Conservation (phyloP, 2,888 invertebrate genomes). For the Chaitophorus viminalis region DNA sequence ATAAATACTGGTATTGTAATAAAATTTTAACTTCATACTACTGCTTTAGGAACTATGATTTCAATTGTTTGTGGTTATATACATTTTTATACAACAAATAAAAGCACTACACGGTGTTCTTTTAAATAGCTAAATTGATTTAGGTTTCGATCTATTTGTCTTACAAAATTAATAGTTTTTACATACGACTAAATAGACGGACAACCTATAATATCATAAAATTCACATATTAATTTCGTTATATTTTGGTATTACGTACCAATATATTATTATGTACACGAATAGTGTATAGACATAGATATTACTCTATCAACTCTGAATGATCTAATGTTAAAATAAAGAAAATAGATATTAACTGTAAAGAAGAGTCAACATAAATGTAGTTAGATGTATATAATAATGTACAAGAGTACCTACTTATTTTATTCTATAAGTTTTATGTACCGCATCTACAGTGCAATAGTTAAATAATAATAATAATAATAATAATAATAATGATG, state of each 20-base stretch:
- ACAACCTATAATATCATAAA: constrained; percentile 30
- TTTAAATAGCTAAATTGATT: constrained; percentile 21
- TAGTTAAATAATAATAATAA: constrained; percentile 8
- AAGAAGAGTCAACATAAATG: not conserved
- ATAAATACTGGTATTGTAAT: no score
- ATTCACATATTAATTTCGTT: not conserved
- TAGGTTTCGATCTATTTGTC: constrained; percentile 59
- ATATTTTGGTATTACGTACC: not conserved
- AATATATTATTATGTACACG: not conserved
- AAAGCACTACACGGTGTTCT: constrained; percentile 40
- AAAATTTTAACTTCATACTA: no score
- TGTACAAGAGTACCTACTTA: constrained; percentile 13
- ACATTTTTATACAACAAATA: constrained; percentile 6
- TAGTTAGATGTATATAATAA: not conserved
- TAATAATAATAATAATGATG: not conserved
- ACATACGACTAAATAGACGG: constrained; percentile 60
- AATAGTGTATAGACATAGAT: not conserved
- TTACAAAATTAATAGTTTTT: constrained; percentile 53
- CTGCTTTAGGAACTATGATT: not conserved
- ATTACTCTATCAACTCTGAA: not conserved
- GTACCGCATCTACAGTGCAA: constrained; percentile 41
- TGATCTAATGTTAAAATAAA: not conserved
- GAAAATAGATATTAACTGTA: not conserved
- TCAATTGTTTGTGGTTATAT: not conserved
- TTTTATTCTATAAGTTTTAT: not conserved